Conservation (phyloP, 2,113 vertebrate species). For the Podarcis muralis region DNA sequence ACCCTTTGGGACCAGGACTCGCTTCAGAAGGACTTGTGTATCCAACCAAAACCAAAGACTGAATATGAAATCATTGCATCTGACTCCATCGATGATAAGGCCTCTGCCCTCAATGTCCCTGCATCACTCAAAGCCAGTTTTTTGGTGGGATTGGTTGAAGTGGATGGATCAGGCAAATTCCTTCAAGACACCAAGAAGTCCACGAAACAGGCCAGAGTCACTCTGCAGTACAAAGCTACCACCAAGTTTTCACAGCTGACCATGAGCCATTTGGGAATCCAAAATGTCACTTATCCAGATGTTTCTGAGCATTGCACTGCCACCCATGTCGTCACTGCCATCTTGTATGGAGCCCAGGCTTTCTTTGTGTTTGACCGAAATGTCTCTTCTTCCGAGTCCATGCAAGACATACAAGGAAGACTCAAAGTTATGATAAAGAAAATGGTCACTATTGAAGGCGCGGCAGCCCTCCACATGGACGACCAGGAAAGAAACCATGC, state of each 20-base stretch:
- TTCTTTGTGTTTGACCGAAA: constrained; percentile 61
- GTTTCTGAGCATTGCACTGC: constrained; percentile 29
- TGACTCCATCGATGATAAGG: constrained; percentile 3
- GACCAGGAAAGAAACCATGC: too few relatives aligned
- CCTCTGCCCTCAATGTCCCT: not conserved
- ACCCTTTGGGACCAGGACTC: constrained; percentile 13
- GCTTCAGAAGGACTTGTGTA: not conserved
- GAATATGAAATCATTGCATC: constrained; percentile 13
- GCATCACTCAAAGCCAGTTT: constrained; percentile 26
- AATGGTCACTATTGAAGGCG: too few relatives aligned
- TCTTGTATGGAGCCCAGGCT: constrained; percentile 53
- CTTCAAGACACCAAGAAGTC: constrained; percentile 35
- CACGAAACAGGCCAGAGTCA: not conserved
- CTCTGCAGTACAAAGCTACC: constrained; percentile 13
- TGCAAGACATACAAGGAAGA: not conserved
- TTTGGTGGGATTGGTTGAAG: not conserved
- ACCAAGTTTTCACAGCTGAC: constrained; percentile 28
- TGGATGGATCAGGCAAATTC: constrained; percentile 16
- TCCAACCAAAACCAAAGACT: not conserved
- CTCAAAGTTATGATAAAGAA: too few relatives aligned
- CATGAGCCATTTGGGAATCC: constrained; percentile 19
- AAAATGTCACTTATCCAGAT: constrained; percentile 7
- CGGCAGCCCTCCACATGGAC: too few relatives aligned
- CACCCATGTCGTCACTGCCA: constrained; percentile 53
- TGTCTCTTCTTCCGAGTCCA: not conserved